Evolutionary conservation across 2,888 invertebrate genomes (phyloP).

Genomic region (Mesodorylaimus sp.): DNA sequence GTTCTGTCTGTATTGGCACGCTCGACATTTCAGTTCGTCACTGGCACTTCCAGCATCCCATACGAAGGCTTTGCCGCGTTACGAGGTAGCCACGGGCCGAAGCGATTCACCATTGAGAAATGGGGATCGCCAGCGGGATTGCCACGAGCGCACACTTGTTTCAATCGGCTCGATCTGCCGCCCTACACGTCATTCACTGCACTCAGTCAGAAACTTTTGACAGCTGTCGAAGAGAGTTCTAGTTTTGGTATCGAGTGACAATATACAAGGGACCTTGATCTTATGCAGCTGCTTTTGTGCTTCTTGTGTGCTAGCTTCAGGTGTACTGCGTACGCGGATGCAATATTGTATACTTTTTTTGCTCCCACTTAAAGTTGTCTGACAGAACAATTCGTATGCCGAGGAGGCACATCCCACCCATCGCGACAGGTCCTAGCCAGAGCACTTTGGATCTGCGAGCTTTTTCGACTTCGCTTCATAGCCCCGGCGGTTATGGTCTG

Average conservation of each 20-base stretch:
- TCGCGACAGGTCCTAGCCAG: no score
- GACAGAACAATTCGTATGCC: no score
- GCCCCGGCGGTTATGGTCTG: no score
- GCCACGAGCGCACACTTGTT: slow-evolving; percentile 81
- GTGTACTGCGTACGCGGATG: no score
- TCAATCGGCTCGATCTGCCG: slow-evolving; percentile 85
- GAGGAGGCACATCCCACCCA: no score
- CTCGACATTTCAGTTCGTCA: slow-evolving; percentile 60
- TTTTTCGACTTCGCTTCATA: no score
- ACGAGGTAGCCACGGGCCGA: slow-evolving; percentile 79
- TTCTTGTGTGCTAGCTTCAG: no score
- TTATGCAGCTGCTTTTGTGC: no score
- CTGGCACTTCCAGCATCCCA: slow-evolving; percentile 90
- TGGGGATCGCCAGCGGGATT: slow-evolving; percentile 86
- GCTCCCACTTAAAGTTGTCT: no score
- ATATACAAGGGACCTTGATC: no score
- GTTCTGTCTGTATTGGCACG: neutral
- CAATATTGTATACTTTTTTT: no score
- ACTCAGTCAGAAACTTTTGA: slow-evolving; percentile 68
- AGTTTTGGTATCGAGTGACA: slow-evolving; percentile 83
- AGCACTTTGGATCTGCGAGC: no score
- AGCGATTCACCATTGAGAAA: slow-evolving; percentile 88
- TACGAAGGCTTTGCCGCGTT: slow-evolving; percentile 90
- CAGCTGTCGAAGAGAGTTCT: slow-evolving; percentile 86
- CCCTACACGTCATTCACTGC: slow-evolving; percentile 80